phyloP scores from a whole-genome alignment of 2,797 vertebrate genomes.

The Oreochromis mossambicus region DNA sequence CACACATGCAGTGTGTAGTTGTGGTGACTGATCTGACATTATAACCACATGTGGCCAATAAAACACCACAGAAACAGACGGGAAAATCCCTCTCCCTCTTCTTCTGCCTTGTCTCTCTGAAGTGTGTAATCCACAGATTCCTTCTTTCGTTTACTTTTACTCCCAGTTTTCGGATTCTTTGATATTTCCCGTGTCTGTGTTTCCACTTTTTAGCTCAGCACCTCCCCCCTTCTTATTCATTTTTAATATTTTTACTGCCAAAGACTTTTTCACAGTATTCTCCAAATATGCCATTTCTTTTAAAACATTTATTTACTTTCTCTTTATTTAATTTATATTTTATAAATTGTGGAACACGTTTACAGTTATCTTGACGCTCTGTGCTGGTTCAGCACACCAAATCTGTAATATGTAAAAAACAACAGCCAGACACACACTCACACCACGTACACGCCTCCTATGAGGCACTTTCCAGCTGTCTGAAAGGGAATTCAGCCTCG shows the following conservation, averaged over 20 bases:
- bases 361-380: not conserved
- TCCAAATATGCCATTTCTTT: not conserved
- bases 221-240: not conserved
- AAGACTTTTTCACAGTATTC: not conserved
- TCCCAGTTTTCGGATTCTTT: not conserved
- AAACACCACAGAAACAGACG: conserved; percentile 49
- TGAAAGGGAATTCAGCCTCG: conserved; percentile 52
- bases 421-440: not conserved
- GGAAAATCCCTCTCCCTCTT: conserved; percentile 41
- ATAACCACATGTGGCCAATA: conserved; percentile 66
- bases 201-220: not conserved
- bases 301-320: not conserved
- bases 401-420: not conserved
- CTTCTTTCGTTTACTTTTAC: not conserved
- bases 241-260: not conserved
- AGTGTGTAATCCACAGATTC: conserved; percentile 24
- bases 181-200: not conserved
- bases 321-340: not conserved
- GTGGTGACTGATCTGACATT: conserved; percentile 55
- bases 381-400: not conserved
- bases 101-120: not conserved
- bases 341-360: not conserved
- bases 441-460: not conserved
- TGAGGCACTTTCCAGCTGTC: conserved; percentile 2
- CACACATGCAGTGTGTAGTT: conserved; percentile 37